phyloP scores from a whole-genome alignment of 2,113 vertebrate genomes.

The Mormyrus iriodes region DNA sequence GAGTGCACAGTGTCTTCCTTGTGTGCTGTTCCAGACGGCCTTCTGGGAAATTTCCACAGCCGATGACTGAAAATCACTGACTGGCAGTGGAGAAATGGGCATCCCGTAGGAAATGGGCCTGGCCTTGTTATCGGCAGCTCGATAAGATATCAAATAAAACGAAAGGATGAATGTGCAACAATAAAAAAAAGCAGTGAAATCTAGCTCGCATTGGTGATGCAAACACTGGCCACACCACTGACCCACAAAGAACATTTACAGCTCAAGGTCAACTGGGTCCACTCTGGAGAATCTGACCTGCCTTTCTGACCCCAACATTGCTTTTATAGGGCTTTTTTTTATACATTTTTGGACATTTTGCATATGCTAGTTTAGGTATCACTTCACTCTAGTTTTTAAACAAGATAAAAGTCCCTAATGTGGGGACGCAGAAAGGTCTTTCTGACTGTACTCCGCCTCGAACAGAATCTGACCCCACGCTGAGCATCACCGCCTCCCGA shows the following conservation, averaged over 20 bases:
- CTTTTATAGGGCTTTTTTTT: constrained; percentile 3
- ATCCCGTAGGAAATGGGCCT: background rate
- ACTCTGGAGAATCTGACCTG: no score
- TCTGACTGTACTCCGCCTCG: background rate
- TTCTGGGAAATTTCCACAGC: background rate
- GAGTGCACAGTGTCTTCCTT: background rate
- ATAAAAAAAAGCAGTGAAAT: background rate
- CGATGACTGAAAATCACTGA: background rate
- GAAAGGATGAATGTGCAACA: background rate
- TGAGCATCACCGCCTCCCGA: background rate
- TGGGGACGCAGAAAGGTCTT: background rate
- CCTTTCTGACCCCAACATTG: background rate
- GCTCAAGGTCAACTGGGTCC: background rate
- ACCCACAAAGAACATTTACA: background rate
- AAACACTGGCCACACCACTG: background rate
- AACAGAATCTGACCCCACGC: background rate
- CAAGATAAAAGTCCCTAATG: background rate
- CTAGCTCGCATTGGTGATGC: background rate
- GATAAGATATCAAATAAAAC: background rate
- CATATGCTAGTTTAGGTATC: constrained; percentile 15
- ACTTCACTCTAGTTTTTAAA: constrained; percentile 4
- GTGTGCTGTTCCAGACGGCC: background rate
- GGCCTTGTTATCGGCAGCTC: background rate
- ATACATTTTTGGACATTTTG: background rate
- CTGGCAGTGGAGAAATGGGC: background rate